A percentile compares a stretch with the other conserved stretches of the same genome.
These are phyloP conservation scores for Portunus trituberculatus DNA, from an alignment of 1,140 invertebrate species.

Conservation along the genomic window DNA sequence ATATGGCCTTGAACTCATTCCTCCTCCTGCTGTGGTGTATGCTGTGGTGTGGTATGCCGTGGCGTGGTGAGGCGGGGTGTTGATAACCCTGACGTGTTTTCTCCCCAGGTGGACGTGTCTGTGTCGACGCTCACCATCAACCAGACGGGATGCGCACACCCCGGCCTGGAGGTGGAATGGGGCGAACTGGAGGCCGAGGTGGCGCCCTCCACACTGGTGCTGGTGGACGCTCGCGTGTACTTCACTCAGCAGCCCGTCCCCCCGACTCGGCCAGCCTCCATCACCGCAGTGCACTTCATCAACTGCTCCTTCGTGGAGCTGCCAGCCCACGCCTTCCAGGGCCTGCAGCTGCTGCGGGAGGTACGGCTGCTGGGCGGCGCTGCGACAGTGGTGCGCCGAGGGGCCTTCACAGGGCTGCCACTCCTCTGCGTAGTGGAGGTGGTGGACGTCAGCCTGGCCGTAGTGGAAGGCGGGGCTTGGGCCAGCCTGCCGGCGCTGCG, in stretches of 20 bases:
- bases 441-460: conserved; percentile 54
- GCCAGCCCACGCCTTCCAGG: conserved; percentile 62
- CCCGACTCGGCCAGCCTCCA: conserved; percentile 42
- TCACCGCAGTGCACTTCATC: conserved; percentile 56
- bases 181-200: conserved; percentile 61
- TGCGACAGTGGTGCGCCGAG: conserved; percentile 32
- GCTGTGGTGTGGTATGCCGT: not conserved
- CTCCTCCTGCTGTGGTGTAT: too few relatives aligned
- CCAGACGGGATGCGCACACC: conserved; percentile 43
- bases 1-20: too few relatives aligned
- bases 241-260: not conserved
- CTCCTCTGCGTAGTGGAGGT: conserved; percentile 58
- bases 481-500: conserved; percentile 38
- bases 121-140: conserved; percentile 70
- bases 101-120: conserved; percentile 30
- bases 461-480: conserved; percentile 55
- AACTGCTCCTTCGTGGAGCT: conserved; percentile 51
- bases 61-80: not conserved
- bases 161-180: conserved; percentile 68
- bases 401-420: conserved; percentile 52
- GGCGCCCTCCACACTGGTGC: conserved; percentile 40
- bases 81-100: not conserved
- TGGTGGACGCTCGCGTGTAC: conserved; percentile 60
- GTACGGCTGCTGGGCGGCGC: conserved; percentile 55
- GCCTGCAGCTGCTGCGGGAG: conserved; percentile 56